Base-by-base conservation (phyloP, 2,113 vertebrate genomes). In the Myotis brandtii region DNA sequence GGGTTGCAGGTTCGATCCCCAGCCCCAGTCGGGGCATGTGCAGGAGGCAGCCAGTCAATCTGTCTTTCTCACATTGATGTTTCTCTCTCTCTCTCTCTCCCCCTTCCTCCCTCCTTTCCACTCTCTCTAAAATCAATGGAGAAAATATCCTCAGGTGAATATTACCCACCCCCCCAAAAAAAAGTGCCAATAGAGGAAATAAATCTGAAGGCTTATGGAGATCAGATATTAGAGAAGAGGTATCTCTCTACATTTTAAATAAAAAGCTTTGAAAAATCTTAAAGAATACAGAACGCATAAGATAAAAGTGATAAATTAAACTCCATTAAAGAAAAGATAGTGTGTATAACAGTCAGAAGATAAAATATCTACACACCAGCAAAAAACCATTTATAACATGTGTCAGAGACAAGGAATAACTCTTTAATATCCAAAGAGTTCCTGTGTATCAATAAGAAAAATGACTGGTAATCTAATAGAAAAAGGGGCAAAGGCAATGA, bases 391-490 rank as follows among this genome's bases (percentile, higher is more conserved):
- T 95, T 48, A n/a, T 72, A 62, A 37, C 5, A 2, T 34, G 37
- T 56, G 25, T 25, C 56, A 54, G 32, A 66, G 30, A 46, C 16
- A 37, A 62, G 27, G 34, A 1, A 14, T 90, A 90, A 90, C 23
- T 86, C 21, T 40, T 81, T 83, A 94, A 83, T 91, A 91, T 79
- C 17, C 46, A 64, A 69, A 82, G 62, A 93, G 32, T 25, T 54
- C 18, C 48, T 91, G 1, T 69, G 23, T 46, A 59, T 91, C 48
- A 32, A 34, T 56, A 87, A 86, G 54, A 94, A 92, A 89, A 93
- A 73, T 17, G 37, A 86, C 37, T 30, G 25, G 40, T 91, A 59
- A 72, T 67, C 34, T 70, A 48, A 27, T n/a, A 72, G 62, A 37
- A 85, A 82, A 82, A 59, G 32, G 56, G 32, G 12, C 56, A 80